phyloP scores from a whole-genome alignment of 2,888 invertebrate genomes.

The Drosophila hamatofila region DNA sequence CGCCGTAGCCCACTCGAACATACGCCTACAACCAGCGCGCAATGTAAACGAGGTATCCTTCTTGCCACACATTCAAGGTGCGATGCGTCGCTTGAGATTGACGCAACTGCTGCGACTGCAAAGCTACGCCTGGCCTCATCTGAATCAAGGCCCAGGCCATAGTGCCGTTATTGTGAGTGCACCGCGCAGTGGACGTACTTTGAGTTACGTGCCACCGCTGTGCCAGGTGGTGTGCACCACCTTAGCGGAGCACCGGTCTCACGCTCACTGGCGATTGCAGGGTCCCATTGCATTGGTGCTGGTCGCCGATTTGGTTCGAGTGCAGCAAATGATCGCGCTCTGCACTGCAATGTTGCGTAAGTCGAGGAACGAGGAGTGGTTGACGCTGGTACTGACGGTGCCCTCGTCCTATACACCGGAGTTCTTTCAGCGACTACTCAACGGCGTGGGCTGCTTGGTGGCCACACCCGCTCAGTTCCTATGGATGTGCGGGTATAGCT shows the following conservation, averaged over 20 bases:
- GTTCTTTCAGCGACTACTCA: slow-evolving; percentile 50
- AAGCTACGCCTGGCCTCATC: slow-evolving; percentile 65
- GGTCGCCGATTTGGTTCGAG: slow-evolving; percentile 40
- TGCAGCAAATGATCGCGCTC: slow-evolving; percentile 33
- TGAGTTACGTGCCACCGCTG: slow-evolving; percentile 54
- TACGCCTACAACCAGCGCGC: slow-evolving; percentile 31
- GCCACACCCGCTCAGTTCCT: slow-evolving; percentile 57
- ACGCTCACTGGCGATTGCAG: background rate
- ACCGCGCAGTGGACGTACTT: slow-evolving; percentile 64
- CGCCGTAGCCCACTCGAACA: slow-evolving; percentile 49
- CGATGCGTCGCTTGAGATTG: slow-evolving; percentile 44
- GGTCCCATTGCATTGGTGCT: slow-evolving; percentile 54
- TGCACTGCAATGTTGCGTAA: slow-evolving; percentile 45
- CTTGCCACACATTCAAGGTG: slow-evolving; percentile 34
- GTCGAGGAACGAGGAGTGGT: slow-evolving; percentile 21
- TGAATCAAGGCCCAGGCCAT: slow-evolving; percentile 21
- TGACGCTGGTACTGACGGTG: slow-evolving; percentile 38
- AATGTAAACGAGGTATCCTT: slow-evolving; percentile 44
- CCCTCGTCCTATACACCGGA: slow-evolving; percentile 29
- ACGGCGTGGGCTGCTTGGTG: slow-evolving; percentile 58
- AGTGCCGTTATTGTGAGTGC: slow-evolving; percentile 60
- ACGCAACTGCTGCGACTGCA: slow-evolving; percentile 56
- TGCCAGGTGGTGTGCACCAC: slow-evolving; percentile 42
- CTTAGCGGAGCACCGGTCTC: slow-evolving; percentile 11
- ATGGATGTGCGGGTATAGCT: slow-evolving; percentile 24